phyloP scores from a whole-genome alignment of 2,113 vertebrate species.

The Thomomys bottae region DNA sequence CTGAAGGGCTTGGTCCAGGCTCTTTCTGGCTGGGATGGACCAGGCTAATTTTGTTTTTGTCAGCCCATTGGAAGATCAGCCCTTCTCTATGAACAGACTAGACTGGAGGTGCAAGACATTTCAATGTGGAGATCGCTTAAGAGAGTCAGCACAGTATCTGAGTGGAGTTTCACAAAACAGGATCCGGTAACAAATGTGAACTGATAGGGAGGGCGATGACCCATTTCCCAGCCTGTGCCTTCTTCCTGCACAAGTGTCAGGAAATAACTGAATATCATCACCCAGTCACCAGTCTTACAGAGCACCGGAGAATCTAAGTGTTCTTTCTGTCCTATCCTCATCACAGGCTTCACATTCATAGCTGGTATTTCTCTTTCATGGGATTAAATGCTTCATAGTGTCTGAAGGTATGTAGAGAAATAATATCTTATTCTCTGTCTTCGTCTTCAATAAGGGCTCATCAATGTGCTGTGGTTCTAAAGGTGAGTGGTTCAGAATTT shows the following conservation, averaged over 20 bases:
- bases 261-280: constrained; percentile 57
- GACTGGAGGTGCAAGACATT: neutral
- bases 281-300: neutral
- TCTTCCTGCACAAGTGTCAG: neutral
- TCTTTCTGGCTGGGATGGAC: neutral
- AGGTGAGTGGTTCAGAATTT: neutral
- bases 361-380: constrained; percentile 45
- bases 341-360: constrained; percentile 36
- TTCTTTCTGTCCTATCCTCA: constrained; percentile 57
- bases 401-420: constrained; percentile 21
- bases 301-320: neutral
- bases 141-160: neutral
- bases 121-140: neutral
- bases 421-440: neutral
- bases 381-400: neutral
- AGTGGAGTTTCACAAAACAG: constrained; percentile 51
- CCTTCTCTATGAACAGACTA: neutral
- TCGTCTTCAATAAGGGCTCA: neutral
- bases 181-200: constrained; percentile 38
- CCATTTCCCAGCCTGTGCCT: neutral
- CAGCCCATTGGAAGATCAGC: neutral
- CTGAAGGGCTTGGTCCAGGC: too few relatives aligned
- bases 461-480: neutral
- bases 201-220: constrained; percentile 49
- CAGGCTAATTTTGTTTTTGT: neutral